Evolutionary conservation across 2,888 invertebrate species (phyloP), one percentile per base, ranked within the genome.

Genomic region (Epinotia bilunana): DNA sequence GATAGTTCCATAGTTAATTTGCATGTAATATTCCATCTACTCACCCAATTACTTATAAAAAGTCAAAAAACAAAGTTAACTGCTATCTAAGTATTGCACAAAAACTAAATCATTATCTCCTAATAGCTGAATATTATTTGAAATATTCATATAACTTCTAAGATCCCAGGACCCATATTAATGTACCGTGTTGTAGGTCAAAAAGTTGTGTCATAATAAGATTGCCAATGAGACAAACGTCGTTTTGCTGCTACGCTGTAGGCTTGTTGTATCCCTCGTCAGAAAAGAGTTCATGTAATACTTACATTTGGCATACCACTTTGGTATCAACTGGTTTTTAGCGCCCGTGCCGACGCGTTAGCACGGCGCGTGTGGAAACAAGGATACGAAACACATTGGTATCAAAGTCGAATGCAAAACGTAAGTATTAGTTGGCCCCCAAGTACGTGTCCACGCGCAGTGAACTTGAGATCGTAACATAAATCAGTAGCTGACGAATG

Each of bases 401-500:
- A n/a, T 53, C 16, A n/a, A n/a, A 53, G 16, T 7, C 0, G 7
- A n/a, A 53, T 53, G 53, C 53, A 7, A 53, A 53, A 53, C 7
- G n/a, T 53, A 28, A 33, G 33, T 61, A 9, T 16, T n/a, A 33
- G 33, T n/a, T 33, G 33, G 33, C 63, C 62, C 43, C 33, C 20
- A 16, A 43, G 46, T 53, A 72, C 65, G 62, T 72, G 67, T 67
- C 74, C 69, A 74, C 73, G 23, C 71, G 72, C 49, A 60, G 49
- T 63, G 23, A 74, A 74, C 63, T 58, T 46, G 65, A 55, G 72
- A 33, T 63, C 67, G 76, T 79, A 72, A 81, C 77, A 84, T 83
- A 84, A 84, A 83, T 86, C 83, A 83, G 75, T 76, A 49, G 60
- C 70, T 80, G 82, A 82, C 80, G 79, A 83, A 83, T 81, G 78